These are phyloP conservation scores for Drosophila takahashii DNA, from an alignment of 1,140 invertebrate species.

Conservation along the genomic window DNA sequence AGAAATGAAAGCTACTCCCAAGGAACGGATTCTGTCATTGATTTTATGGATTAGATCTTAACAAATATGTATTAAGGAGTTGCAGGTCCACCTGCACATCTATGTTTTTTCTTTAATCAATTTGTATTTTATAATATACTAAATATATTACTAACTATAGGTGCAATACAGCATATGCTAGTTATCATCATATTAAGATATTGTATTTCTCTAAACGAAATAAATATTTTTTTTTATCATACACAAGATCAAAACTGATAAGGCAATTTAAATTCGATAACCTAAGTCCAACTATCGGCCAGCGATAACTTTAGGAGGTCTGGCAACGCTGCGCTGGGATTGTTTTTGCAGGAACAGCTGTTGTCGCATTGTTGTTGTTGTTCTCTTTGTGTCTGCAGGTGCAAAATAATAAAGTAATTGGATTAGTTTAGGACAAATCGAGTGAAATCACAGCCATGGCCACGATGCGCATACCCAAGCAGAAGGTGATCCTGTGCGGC, in stretches of 20 bases:
- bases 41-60: too few relatives aligned
- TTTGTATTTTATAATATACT: too few relatives aligned
- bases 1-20: background rate
- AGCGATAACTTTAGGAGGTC: background rate
- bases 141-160: too few relatives aligned
- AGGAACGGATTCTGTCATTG: constrained; percentile 8
- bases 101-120: too few relatives aligned
- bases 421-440: constrained; percentile 48
- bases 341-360: constrained; percentile 50
- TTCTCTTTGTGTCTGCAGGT: constrained; percentile 62
- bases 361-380: constrained; percentile 54
- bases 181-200: too few relatives aligned
- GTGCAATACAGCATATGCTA: too few relatives aligned
- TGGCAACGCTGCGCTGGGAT: constrained; percentile 8
- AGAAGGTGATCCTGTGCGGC: constrained; percentile 97
- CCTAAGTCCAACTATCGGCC: background rate
- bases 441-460: constrained; percentile 87
- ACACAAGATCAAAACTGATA: background rate
- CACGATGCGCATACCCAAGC: constrained; percentile 92
- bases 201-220: too few relatives aligned
- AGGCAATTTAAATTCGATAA: constrained; percentile 16
- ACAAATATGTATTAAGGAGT: too few relatives aligned
- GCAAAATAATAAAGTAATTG: constrained; percentile 38
- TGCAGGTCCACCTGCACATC: too few relatives aligned
- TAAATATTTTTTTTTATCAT: too few relatives aligned